Base-by-base conservation (phyloP, 37 sponge, comb jelly and placozoan genomes). In the Oopsacas minuta region DNA sequence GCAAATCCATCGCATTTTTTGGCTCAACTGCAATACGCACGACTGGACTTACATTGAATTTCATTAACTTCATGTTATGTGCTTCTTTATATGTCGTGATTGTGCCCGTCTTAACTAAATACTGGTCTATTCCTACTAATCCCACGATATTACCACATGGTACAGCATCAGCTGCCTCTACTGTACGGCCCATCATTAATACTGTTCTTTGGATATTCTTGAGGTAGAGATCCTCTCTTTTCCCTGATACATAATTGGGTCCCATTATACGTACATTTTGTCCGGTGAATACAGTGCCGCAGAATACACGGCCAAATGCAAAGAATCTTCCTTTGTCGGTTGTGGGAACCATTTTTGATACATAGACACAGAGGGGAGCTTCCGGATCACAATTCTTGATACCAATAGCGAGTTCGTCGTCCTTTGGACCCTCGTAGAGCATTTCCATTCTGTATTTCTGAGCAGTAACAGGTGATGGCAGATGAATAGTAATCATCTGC, bases 271-370 rank as follows among this genome's bases (percentile, higher is more conserved):
- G 90, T 83, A 37, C 85, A 83, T 90, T 91, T 52, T 81, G 82
- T 35, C 92, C 92, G 53, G 89, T 88, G 52, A 83, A 81, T 35
- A 91, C 89, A 35, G 38, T 91, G 51, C 92, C 92, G 35, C 87
- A 86, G 86, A 91, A 91, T 36, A 91, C 92, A 53, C 92, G 92
- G 36, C 92, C 92, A 81, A 91, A 91, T 36, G 89, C 92, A 84
- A 87, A 91, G 88, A 90, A 91, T 36, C 92, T 87, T 23, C 92
- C 92, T 38, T 87, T 87, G 36, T 91, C 92, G 23, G 87, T 61
- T 36, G 92, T 90, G 32, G 92, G 92, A 52, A 91, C 92, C 89
- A 91, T 90, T 52, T 90, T 91, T 52, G 84, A 83, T 38, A 91
- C 84, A 81, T 91, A 91, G 88, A 91, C 85, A 87, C 86, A 87